A percentile compares a stretch with the other conserved stretches of the same genome.
phyloP scores from a whole-genome alignment of 2,797 vertebrate species.

The Florisuga fusca region DNA sequence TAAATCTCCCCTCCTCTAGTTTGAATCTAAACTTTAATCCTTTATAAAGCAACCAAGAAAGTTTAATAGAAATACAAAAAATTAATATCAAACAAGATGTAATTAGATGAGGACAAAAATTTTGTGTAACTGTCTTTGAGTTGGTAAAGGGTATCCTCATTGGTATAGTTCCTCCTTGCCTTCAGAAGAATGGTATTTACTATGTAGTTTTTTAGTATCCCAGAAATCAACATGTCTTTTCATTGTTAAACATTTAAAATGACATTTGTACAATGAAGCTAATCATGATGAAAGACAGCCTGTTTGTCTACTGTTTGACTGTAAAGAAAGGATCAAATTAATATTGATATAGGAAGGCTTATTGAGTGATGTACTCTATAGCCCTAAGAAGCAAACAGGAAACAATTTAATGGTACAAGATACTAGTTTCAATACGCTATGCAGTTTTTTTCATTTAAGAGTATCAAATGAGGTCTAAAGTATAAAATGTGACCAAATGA shows the following conservation, averaged over 20 bases:
- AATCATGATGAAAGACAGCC: background rate
- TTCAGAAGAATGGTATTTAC: background rate
- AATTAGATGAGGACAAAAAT: background rate
- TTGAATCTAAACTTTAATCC: too few species aligned
- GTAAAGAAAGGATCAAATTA: background rate
- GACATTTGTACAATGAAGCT: constrained; percentile 29
- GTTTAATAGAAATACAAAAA: constrained; percentile 39
- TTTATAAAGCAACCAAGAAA: background rate
- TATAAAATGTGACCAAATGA: background rate
- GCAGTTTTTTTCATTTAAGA: background rate
- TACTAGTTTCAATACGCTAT: background rate
- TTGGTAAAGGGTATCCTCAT: background rate
- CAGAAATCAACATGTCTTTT: background rate
- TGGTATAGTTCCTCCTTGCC: too few species aligned
- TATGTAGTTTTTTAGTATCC: background rate
- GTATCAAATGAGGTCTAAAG: constrained; percentile 6
- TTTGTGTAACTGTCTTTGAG: background rate
- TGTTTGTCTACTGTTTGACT: background rate
- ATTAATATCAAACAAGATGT: background rate
- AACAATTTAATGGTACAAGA: background rate
- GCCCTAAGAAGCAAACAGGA: background rate
- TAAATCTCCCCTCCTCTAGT: too few species aligned
- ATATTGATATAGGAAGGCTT: constrained; percentile 4
- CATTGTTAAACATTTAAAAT: background rate
- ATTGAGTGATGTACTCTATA: background rate